Conservation (phyloP, 2,888 invertebrate species). For the Dynastes grantii region DNA sequence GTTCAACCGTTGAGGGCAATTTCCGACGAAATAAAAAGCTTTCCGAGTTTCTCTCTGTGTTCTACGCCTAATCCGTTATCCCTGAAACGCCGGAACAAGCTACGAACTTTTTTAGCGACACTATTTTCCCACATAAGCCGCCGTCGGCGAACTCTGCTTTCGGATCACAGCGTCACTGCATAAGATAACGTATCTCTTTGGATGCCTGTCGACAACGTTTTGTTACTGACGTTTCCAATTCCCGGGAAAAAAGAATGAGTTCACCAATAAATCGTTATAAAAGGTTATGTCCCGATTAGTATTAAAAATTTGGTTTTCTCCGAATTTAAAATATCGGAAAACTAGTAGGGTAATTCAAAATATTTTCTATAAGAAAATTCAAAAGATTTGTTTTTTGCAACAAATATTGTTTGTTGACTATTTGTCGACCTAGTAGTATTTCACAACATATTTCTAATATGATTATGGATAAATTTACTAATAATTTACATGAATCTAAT, state of each 20-base stretch:
- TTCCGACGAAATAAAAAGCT: slow-evolving; percentile 41
- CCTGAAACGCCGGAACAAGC: not conserved
- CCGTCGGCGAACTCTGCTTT: slow-evolving; percentile 8
- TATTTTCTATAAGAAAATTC: too few species aligned
- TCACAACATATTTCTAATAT: too few species aligned
- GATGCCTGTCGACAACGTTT: too few species aligned
- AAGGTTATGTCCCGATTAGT: not conserved
- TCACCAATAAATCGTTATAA: slow-evolving; percentile 11
- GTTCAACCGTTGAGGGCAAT: slow-evolving; percentile 37
- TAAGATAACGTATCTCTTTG: slow-evolving; percentile 27
- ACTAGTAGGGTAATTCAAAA: too few species aligned
- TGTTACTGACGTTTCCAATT: slow-evolving; percentile 17
- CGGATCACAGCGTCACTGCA: slow-evolving; percentile 39
- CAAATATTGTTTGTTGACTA: too few species aligned
- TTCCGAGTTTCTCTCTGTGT: slow-evolving; percentile 16
- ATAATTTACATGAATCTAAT: too few species aligned
- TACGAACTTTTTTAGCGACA: slow-evolving; percentile 26
- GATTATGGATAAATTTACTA: too few species aligned
- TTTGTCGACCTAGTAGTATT: too few species aligned
- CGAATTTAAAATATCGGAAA: not conserved
- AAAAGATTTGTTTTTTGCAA: too few species aligned
- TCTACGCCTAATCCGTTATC: slow-evolving; percentile 27
- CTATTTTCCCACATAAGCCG: slow-evolving; percentile 17
- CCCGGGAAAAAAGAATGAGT: not conserved
- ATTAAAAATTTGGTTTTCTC: too few species aligned